Conservation (phyloP, 2,113 vertebrate genomes). For the Hylia prasina region DNA sequence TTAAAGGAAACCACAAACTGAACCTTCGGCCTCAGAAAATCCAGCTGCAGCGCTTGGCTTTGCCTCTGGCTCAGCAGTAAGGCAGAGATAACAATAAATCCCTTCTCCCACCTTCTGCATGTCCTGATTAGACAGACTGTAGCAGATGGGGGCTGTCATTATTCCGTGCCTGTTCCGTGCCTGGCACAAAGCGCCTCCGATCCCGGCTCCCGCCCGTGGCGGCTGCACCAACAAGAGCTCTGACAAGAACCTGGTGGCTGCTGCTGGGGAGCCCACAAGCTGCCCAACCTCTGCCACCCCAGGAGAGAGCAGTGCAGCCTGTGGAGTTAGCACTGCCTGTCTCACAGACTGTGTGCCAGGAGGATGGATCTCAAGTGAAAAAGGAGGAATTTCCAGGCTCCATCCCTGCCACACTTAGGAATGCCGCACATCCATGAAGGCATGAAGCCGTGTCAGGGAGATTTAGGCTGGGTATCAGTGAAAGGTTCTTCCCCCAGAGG, state of each 20-base stretch:
- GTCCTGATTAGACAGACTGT: neutral
- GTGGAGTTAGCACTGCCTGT: neutral
- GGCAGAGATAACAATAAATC: constrained; percentile 23
- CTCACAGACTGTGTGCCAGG: accelerated
- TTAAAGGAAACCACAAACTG: neutral
- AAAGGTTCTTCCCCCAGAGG: neutral
- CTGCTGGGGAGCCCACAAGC: neutral
- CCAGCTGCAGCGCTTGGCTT: neutral
- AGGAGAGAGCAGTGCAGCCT: neutral
- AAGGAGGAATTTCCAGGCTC: neutral
- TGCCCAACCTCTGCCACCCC: neutral
- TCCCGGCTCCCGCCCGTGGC: neutral
- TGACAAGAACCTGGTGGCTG: neutral
- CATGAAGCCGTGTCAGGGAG: neutral
- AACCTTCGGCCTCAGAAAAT: neutral
- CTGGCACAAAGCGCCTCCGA: neutral
- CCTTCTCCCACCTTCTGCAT: constrained; percentile 18
- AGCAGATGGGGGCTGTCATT: neutral
- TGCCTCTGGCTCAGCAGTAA: constrained; percentile 4
- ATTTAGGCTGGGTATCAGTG: neutral
- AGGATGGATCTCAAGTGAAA: neutral
- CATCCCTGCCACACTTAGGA: neutral
- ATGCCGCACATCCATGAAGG: accelerated
- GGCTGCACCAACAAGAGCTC: neutral
- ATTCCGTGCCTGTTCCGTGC: neutral